Evolutionary conservation across 2,113 vertebrate genomes (phyloP), one percentile per base, ranked within the genome.

Genomic region (Equus quagga): DNA sequence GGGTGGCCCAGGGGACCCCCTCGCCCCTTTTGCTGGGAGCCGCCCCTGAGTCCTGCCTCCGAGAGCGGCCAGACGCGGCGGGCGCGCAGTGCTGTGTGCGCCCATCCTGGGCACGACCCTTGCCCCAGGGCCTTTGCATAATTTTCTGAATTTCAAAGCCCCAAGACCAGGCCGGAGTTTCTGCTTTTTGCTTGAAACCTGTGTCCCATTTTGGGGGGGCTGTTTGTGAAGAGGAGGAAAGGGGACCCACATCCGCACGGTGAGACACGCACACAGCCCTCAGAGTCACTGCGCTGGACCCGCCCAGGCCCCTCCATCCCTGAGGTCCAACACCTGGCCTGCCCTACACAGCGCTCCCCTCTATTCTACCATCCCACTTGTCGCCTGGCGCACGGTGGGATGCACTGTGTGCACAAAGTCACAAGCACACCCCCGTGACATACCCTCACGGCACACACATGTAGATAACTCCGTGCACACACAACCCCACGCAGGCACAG

Each of bases 71-170:
- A 15, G 46, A 33, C 6, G 2, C 46, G 8, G 6, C 1, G 46
- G 46, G 54, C 44, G 6, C 82, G 5, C 31, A 41, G 85, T 26
- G 78, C 18, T 88, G 58, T 70, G 46, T 49, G 15, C 85, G 62
- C 26, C 21, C 64, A 79, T 70, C 91, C 91, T 80, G 70, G 21
- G 60, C 0, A 41, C n/a, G 13, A 62, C 31, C 79, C 85, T 56
- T 67, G 33, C 46, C 3, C 44, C n/a, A 1, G 28, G 26, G 81
- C 18, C 54, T 91, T 62, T 83, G 24, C 93, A 36, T 87, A 90
- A 91, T 93, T 96, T 94, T 85, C 81, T 94, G 91, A 94, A 95
- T 82, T 91, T 56, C 84, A 95, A 78, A 70, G 62, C 31, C 23
- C 46, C 23, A 69, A 84, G 90, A 87, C 90, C 65, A 73, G 51